Percentiles rank a stretch among this genome's conserved stretches.
Evolutionary conservation across 2,888 invertebrate genomes (phyloP).

Genomic region (Fissipunctia ypsillon): DNA sequence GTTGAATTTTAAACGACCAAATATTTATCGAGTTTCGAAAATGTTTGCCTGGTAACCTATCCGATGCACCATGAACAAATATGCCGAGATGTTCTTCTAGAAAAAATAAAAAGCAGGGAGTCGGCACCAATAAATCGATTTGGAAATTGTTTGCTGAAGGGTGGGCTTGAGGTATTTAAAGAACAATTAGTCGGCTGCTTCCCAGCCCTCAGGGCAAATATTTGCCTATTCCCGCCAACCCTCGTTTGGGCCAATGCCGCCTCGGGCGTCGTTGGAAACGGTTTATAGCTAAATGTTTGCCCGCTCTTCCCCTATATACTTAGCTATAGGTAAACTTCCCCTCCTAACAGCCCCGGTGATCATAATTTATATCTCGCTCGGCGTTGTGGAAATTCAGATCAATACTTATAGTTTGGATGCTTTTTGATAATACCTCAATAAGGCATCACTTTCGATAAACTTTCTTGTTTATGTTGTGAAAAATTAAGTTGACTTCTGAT

Average conservation of each 20-base stretch:
- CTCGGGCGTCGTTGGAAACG: slow-evolving; percentile 83
- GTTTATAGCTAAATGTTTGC: slow-evolving; percentile 87
- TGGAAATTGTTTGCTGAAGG: slow-evolving; percentile 86
- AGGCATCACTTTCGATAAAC: slow-evolving; percentile 45
- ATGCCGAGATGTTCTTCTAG: slow-evolving; percentile 68
- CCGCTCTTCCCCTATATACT: slow-evolving; percentile 83
- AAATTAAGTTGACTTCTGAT: slow-evolving; percentile 38
- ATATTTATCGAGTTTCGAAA: slow-evolving; percentile 77
- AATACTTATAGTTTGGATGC: slow-evolving; percentile 51
- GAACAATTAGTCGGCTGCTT: slow-evolving; percentile 90
- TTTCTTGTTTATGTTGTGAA: slow-evolving; percentile 48
- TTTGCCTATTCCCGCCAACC: slow-evolving; percentile 90
- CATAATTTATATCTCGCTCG: slow-evolving; percentile 69
- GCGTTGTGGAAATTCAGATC: slow-evolving; percentile 58
- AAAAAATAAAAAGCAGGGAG: slow-evolving; percentile 80
- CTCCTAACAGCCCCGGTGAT: slow-evolving; percentile 69
- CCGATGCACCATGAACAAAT: slow-evolving; percentile 69
- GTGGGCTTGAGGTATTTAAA: slow-evolving; percentile 88
- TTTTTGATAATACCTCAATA: slow-evolving; percentile 40
- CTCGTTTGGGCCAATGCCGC: slow-evolving; percentile 84
- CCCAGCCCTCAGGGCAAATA: slow-evolving; percentile 87
- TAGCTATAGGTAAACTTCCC: slow-evolving; percentile 79
- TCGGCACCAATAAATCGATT: slow-evolving; percentile 87
- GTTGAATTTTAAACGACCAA: slow-evolving; percentile 67
- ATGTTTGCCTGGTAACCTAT: slow-evolving; percentile 82